phyloP scores from a whole-genome alignment of 2,888 invertebrate genomes.

The Paralinhomoeus sp. region DNA sequence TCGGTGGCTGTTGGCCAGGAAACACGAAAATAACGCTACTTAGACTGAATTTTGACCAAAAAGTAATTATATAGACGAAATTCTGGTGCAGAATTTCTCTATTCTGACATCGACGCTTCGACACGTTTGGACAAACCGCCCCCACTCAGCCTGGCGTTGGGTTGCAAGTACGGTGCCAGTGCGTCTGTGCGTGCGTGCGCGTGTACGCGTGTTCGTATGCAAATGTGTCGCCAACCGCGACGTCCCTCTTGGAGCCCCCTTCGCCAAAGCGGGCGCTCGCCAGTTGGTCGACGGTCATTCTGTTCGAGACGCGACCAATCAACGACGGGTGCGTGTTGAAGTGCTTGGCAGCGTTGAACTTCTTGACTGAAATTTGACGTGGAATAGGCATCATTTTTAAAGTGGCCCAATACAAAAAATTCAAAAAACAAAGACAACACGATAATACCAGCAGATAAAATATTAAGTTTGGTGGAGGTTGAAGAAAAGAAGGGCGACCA shows the following conservation, averaged over 20 bases:
- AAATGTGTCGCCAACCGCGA: conserved; percentile 5
- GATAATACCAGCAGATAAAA: too few species aligned
- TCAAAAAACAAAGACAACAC: conserved; percentile 6
- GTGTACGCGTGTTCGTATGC: too few species aligned
- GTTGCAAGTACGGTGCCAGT: not conserved
- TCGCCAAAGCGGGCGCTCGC: conserved; percentile 8
- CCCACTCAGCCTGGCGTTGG: too few species aligned
- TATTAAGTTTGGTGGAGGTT: too few species aligned
- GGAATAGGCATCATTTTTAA: not conserved
- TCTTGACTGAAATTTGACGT: conserved; percentile 30
- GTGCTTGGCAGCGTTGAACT: conserved; percentile 45
- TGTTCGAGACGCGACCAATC: conserved; percentile 29
- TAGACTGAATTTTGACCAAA: too few species aligned
- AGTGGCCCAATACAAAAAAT: not conserved
- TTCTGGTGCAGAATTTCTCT: not conserved
- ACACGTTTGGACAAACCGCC: not conserved
- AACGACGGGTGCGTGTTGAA: conserved; percentile 51
- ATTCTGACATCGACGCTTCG: too few species aligned
- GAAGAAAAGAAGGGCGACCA: too few species aligned
- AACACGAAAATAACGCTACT: too few species aligned
- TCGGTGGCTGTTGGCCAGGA: too few species aligned
- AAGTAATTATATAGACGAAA: not conserved
- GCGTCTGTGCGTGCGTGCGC: too few species aligned
- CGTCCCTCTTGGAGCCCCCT: conserved; percentile 8
- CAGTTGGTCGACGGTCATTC: conserved; percentile 31